These are phyloP conservation scores for Cyprinodon brontotheroides DNA, from an alignment of 2,113 vertebrate genomes.

Conservation along the genomic window DNA sequence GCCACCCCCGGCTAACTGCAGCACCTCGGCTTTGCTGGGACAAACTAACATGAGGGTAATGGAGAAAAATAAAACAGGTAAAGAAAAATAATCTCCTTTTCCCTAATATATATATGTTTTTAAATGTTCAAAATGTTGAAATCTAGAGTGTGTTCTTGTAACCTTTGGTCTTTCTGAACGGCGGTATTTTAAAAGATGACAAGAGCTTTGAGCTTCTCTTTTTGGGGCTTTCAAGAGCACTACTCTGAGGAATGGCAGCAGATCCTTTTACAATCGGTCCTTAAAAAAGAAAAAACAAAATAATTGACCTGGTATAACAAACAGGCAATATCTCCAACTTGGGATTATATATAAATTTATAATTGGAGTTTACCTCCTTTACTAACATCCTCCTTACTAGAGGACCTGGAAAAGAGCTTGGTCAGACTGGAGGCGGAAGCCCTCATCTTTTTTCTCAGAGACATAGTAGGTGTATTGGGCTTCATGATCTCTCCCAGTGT, in stretches of 20 bases:
- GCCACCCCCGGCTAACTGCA: constrained; percentile 85
- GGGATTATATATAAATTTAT: neutral
- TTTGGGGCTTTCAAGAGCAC: constrained; percentile 69
- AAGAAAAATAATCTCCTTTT: neutral
- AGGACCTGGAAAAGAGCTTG: constrained; percentile 85
- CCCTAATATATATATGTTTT: neutral
- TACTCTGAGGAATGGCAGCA: constrained; percentile 6
- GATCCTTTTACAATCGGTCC: constrained; percentile 74
- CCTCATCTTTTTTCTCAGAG: constrained; percentile 88
- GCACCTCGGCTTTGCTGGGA: constrained; percentile 84
- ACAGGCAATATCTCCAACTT: neutral
- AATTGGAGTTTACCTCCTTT: constrained; percentile 76
- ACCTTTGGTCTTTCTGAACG: constrained; percentile 88
- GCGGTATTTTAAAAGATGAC: constrained; percentile 83
- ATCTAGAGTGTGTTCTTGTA: neutral
- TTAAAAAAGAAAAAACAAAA: constrained; percentile 27
- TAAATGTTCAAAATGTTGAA: neutral
- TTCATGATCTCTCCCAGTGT: constrained; percentile 71
- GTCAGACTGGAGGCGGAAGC: constrained; percentile 91
- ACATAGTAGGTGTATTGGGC: constrained; percentile 80
- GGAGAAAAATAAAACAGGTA: neutral
- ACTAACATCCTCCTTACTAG: constrained; percentile 80
- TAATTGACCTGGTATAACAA: neutral
- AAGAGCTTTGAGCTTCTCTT: constrained; percentile 82
- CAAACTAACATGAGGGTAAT: constrained; percentile 74